A percentile compares a stretch with the other conserved stretches of the same genome.
Conservation (phyloP, 2,797 vertebrate genomes). For the Liasis olivaceus region DNA sequence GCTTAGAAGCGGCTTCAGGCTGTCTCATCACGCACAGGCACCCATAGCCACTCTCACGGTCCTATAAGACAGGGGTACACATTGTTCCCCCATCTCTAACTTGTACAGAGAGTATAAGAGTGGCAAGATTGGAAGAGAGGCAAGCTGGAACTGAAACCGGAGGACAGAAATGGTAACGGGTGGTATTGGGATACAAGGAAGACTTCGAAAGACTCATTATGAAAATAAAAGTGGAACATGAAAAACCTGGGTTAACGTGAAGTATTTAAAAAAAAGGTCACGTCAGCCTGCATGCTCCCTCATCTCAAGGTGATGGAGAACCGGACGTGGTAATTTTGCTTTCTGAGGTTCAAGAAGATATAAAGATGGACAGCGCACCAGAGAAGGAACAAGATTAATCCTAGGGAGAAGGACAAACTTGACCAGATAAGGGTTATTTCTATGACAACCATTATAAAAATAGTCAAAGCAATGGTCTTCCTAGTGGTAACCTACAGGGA, state of each 20-base stretch:
- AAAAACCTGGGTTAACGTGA: background rate
- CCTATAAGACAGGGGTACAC: background rate
- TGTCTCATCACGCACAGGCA: background rate
- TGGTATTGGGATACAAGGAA: background rate
- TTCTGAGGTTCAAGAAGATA: background rate
- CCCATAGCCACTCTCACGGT: background rate
- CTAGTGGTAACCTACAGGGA: background rate
- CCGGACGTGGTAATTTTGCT: background rate
- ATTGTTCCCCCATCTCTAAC: background rate
- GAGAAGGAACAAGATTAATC: background rate
- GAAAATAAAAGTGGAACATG: background rate
- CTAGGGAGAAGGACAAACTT: background rate
- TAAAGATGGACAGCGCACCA: background rate
- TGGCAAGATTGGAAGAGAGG: background rate
- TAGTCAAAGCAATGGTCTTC: background rate
- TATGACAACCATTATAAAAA: background rate
- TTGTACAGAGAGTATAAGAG: background rate
- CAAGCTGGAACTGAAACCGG: background rate
- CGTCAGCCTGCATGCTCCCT: background rate
- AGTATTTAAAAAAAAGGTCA: background rate
- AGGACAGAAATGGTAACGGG: background rate
- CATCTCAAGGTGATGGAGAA: background rate
- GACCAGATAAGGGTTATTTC: background rate
- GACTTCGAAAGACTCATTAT: background rate
- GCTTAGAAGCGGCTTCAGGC: background rate